Conservation (phyloP, 1,140 invertebrate species). For the Papilio polytes region DNA sequence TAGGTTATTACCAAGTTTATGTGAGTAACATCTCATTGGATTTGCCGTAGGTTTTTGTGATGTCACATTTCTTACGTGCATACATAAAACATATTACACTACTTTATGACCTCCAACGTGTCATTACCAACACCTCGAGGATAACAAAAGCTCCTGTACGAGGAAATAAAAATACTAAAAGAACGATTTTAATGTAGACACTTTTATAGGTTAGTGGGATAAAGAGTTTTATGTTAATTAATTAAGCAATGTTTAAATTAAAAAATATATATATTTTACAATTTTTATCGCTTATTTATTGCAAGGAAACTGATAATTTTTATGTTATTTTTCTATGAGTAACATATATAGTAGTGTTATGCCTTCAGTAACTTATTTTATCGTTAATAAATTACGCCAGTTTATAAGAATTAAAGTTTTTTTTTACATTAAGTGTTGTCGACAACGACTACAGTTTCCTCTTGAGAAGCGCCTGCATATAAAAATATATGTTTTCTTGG, state of each 20-base stretch:
- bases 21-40: conserved; percentile 19
- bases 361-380: no score
- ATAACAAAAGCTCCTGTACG: background rate
- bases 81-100: background rate
- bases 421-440: background rate
- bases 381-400: background rate
- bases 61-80: conserved; percentile 5
- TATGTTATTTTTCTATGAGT: no score
- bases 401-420: background rate
- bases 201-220: no score
- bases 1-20: background rate
- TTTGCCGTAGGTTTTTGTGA: background rate
- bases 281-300: background rate
- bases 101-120: conserved; percentile 17
- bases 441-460: no score
- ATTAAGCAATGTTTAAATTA: no score
- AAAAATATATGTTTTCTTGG: background rate
- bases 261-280: no score
- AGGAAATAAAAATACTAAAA: background rate
- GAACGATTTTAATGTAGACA: background rate
- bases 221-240: no score
- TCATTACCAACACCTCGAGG: background rate
- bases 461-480: background rate
- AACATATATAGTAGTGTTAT: no score
- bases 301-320: no score